Conservation (phyloP, 2,113 vertebrate genomes). For the Melanostigma gelatinosum region DNA sequence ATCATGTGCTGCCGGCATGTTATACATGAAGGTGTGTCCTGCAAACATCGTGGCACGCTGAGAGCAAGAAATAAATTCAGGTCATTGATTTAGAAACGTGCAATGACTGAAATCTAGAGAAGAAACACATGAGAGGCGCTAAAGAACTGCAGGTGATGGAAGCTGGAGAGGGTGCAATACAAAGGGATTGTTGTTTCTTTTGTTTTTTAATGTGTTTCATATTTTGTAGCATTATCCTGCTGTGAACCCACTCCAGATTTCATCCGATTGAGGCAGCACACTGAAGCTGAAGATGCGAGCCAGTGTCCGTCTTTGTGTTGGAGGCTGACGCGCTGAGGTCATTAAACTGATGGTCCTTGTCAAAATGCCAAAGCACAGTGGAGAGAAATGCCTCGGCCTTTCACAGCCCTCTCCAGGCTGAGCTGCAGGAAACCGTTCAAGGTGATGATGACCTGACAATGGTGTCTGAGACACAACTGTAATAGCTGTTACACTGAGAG, state of each 20-base stretch:
- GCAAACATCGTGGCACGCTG: background rate
- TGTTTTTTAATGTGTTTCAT: too few species aligned
- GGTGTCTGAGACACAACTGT: background rate
- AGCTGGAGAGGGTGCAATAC: background rate
- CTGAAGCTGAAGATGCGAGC: background rate
- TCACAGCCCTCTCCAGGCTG: background rate
- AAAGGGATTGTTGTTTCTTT: background rate
- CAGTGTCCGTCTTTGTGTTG: background rate
- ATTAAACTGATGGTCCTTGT: background rate
- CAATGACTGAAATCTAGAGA: background rate
- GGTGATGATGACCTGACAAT: conserved; percentile 18
- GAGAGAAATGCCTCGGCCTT: background rate
- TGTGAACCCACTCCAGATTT: background rate
- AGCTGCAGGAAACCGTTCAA: background rate
- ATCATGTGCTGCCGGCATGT: background rate
- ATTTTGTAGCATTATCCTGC: background rate
- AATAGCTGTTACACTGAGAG: background rate
- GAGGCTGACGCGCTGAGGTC: background rate
- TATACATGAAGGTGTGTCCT: background rate
- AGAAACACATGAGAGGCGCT: background rate
- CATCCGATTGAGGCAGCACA: background rate
- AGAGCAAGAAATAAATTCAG: background rate
- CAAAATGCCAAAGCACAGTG: background rate
- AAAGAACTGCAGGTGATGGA: background rate
- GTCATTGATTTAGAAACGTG: conserved; percentile 10